A percentile compares a stretch with the other conserved stretches of the same genome.
phyloP scores from a whole-genome alignment of 2,797 vertebrate species.

The Petrocephalus sullivani region DNA sequence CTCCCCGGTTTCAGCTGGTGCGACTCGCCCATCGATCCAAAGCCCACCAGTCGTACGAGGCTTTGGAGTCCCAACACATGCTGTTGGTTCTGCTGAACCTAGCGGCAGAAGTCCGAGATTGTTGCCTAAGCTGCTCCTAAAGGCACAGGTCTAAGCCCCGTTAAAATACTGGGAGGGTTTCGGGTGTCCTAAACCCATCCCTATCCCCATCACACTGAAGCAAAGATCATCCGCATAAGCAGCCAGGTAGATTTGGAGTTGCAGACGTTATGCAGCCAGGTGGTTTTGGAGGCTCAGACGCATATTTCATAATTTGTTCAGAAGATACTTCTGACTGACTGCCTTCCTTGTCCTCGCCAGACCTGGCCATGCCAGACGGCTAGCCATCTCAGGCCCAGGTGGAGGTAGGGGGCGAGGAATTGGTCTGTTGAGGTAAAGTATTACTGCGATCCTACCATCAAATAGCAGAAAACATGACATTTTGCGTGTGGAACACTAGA shows the following conservation, averaged over 20 bases:
- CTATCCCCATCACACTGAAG: background rate
- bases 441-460: background rate
- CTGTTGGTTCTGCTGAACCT: background rate
- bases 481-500: background rate
- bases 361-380: constrained; percentile 80
- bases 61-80: background rate
- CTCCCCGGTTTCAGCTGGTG: background rate
- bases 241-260: background rate
- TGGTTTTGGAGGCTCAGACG: background rate
- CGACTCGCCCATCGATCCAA: background rate
- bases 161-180: background rate
- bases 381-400: constrained; percentile 83
- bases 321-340: background rate
- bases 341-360: constrained; percentile 49
- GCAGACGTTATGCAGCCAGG: background rate
- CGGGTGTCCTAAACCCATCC: background rate
- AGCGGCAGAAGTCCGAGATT: background rate
- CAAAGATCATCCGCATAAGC: background rate
- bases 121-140: background rate
- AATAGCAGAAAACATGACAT: background rate
- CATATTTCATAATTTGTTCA: background rate
- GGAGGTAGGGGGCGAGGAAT: constrained; percentile 96
- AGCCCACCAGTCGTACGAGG: background rate
- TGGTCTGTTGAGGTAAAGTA: constrained; percentile 81
- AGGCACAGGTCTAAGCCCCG: background rate